These are phyloP conservation scores for Mastomys natalensis DNA, from an alignment of 2,113 vertebrate genomes.

Conservation along the genomic window DNA sequence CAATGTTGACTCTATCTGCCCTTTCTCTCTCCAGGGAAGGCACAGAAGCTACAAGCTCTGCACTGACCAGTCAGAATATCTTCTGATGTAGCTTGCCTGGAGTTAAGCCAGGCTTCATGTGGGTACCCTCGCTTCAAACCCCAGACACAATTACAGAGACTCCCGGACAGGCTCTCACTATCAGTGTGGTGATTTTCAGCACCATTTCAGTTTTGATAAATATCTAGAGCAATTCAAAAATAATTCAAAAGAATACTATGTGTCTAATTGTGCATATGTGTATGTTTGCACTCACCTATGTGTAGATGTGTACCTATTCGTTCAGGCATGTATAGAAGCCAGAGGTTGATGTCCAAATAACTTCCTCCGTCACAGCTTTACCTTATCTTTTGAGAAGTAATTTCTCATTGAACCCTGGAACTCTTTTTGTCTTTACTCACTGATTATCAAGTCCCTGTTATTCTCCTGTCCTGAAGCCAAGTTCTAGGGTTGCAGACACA, in stretches of 20 bases:
- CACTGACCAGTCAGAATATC: neutral
- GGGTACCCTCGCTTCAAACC: neutral
- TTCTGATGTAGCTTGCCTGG: neutral
- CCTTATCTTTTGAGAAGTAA: neutral
- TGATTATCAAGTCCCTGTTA: neutral
- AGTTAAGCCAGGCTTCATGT: neutral
- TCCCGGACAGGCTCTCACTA: neutral
- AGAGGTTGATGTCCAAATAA: neutral
- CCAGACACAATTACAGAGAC: too few species aligned
- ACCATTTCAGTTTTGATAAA: neutral
- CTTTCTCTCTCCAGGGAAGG: neutral
- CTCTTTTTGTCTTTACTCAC: too few species aligned
- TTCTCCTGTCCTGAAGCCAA: too few species aligned
- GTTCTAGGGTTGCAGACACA: neutral
- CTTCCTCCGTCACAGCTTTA: neutral
- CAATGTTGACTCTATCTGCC: too few species aligned
- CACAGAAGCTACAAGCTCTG: neutral
- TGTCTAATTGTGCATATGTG: neutral
- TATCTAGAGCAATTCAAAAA: conserved; percentile 21
- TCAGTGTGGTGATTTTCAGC: neutral
- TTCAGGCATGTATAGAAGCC: neutral
- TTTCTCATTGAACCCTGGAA: neutral
- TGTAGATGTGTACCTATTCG: neutral
- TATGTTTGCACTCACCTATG: neutral
- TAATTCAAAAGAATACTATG: neutral